Percentiles rank a stretch among this genome's conserved stretches.
Evolutionary conservation across 2,888 invertebrate species (phyloP).

Genomic region (Lagria hirta): DNA sequence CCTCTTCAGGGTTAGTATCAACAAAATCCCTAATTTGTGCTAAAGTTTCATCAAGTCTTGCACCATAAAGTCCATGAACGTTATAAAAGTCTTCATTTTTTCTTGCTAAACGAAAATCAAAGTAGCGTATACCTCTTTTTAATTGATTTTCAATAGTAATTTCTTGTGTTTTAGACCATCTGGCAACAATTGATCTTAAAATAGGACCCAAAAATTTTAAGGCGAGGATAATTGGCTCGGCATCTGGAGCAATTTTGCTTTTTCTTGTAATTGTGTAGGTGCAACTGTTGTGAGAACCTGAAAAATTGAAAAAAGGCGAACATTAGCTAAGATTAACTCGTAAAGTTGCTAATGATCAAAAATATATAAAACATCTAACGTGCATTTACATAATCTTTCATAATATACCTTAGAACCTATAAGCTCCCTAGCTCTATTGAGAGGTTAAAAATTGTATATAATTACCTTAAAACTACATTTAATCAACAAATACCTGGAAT

Average conservation of each 20-base stretch:
- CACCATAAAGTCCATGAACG: constrained; percentile 79
- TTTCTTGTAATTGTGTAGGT: constrained; percentile 69
- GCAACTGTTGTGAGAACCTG: constrained; percentile 86
- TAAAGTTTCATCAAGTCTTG: constrained; percentile 65
- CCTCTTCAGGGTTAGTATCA: constrained; percentile 69
- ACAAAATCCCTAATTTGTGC: constrained; percentile 69
- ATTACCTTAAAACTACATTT: not conserved
- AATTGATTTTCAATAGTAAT: constrained; percentile 69
- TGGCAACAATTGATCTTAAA: constrained; percentile 52
- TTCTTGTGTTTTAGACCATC: constrained; percentile 81
- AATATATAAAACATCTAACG: too few relatives aligned
- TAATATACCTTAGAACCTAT: too few relatives aligned
- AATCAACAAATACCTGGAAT: too few relatives aligned
- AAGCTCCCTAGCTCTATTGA: too few relatives aligned
- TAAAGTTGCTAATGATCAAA: too few relatives aligned
- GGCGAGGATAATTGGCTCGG: constrained; percentile 62
- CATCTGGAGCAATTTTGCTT: constrained; percentile 76
- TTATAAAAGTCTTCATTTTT: constrained; percentile 65
- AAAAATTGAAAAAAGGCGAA: too few relatives aligned
- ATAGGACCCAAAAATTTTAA: constrained; percentile 69
- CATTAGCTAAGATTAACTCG: too few relatives aligned
- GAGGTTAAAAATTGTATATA: too few relatives aligned
- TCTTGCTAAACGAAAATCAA: constrained; percentile 78
- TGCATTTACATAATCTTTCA: too few relatives aligned
- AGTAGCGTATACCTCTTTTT: constrained; percentile 76